Conservation (phyloP, 2,113 vertebrate species). For the Cyanoramphus novaezelandiae region DNA sequence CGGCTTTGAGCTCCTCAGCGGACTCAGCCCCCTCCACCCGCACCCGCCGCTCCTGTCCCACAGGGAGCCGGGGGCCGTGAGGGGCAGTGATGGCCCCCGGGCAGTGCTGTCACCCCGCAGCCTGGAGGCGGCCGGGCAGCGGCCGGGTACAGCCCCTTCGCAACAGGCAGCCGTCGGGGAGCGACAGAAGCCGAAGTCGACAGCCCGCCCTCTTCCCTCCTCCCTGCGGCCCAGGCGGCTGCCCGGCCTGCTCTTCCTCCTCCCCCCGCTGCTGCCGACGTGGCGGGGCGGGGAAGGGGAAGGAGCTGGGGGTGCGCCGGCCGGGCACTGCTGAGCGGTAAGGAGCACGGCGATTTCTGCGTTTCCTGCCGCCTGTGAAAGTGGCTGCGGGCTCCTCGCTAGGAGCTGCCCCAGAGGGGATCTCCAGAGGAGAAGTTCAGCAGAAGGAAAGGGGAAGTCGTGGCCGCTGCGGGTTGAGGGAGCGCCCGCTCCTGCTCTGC, state of each 20-base stretch:
- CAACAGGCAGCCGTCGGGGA: accelerated
- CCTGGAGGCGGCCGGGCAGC: accelerated
- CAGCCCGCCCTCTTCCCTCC: neutral
- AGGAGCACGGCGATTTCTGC: neutral
- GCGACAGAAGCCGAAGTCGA: accelerated
- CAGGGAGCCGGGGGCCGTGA: neutral
- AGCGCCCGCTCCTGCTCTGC: neutral
- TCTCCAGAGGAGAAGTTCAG: neutral
- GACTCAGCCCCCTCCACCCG: neutral
- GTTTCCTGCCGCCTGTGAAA: neutral
- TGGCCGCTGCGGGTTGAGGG: neutral
- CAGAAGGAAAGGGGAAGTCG: neutral
- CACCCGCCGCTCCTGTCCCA: no score
- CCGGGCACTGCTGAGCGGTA: slow-evolving; percentile 54
- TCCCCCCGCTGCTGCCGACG: slow-evolving; percentile 68
- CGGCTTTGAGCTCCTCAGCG: no score
- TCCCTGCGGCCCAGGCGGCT: neutral
- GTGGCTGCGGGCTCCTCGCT: neutral
- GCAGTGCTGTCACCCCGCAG: neutral
- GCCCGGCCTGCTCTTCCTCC: slow-evolving; percentile 35
- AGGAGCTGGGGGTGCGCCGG: neutral
- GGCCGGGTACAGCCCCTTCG: accelerated
- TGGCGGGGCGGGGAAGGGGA: slow-evolving; percentile 67
- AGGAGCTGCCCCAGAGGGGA: neutral
- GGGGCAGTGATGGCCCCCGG: neutral